Percentiles rank a stretch among this genome's conserved stretches.
Evolutionary conservation across 2,113 vertebrate species (phyloP).

Genomic region (Ailurus styani): DNA sequence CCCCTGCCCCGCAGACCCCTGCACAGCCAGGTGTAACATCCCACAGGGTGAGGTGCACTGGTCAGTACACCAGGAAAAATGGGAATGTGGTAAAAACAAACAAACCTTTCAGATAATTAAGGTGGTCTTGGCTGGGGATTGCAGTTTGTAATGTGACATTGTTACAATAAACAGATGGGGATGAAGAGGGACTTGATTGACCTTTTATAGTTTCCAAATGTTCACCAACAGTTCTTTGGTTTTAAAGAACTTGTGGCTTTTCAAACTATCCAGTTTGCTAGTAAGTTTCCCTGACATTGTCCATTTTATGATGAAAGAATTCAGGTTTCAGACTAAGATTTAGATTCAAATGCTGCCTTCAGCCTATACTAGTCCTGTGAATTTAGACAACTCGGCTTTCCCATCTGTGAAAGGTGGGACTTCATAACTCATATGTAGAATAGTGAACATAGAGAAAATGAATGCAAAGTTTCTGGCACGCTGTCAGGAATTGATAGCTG

Average conservation of each 20-base stretch:
- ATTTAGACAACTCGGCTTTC: neutral
- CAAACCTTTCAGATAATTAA: constrained; percentile 70
- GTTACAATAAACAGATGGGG: constrained; percentile 71
- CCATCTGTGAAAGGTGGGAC: neutral
- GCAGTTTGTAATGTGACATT: constrained; percentile 60
- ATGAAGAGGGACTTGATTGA: constrained; percentile 64
- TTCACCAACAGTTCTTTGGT: constrained; percentile 55
- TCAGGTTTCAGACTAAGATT: neutral
- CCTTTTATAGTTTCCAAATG: constrained; percentile 79
- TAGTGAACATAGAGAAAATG: neutral
- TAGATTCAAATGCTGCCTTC: neutral
- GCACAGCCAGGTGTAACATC: neutral
- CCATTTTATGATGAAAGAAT: neutral
- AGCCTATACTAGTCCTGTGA: neutral
- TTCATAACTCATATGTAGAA: neutral
- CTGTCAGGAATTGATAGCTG: neutral
- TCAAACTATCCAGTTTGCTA: constrained; percentile 61
- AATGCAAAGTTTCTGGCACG: neutral
- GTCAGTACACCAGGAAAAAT: constrained; percentile 33
- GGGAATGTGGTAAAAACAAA: constrained; percentile 71
- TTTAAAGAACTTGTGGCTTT: constrained; percentile 70
- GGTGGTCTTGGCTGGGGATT: constrained; percentile 68
- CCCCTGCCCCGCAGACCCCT: neutral
- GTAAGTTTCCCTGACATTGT: neutral
- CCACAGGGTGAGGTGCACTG: constrained; percentile 47